Base-by-base conservation (phyloP, 2,797 vertebrate genomes). In the Forpus xanthops region DNA sequence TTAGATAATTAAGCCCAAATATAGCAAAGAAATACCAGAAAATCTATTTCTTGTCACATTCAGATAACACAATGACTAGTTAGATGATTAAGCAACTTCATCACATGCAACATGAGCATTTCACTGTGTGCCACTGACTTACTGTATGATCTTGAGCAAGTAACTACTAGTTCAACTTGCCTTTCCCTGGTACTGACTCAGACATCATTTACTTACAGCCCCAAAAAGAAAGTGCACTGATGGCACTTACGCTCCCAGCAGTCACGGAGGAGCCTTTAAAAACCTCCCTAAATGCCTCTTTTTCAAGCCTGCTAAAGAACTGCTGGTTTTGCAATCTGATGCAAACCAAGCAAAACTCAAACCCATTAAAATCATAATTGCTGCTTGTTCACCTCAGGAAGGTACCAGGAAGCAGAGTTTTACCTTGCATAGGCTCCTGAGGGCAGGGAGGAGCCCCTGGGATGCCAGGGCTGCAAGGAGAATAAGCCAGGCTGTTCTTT, bases 1-100 rank as follows among this genome's bases (percentile, higher is more conserved):
- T 77, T 41, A 45, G 58, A 35, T 74, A 94, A 95, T 87, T 94
- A 80, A 68, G 41, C 70, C 61, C 61, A 39, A 58, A 30, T 7
- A 61, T 16, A 65, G 56, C 8, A 72, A 47, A 83, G 68, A 68
- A 68, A 65, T 21, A 81, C 39, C 79, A 92, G n/a, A 84, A 95
- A 85, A 81, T 85, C 89, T 24, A 85, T 94, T 92, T 80, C 33
- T 55, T 67, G 56, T 74, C 2, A 1, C 3, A 5, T 70, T 90
- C 64, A 53, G 85, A 75, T 47, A n/a, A 68, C 49, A 56, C 78
- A 79, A 14, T 33, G 65, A 75, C 44, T 70, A 12, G 47, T 45
- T 15, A 58, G 87, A 82, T 25, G 72, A 68, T 83, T 58, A 85
- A 79, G 31, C 16, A 80, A 20, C 65, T 61, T 49, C 68, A 44